phyloP scores from a whole-genome alignment of 2,888 invertebrate species.

The Corbicula japonica region DNA sequence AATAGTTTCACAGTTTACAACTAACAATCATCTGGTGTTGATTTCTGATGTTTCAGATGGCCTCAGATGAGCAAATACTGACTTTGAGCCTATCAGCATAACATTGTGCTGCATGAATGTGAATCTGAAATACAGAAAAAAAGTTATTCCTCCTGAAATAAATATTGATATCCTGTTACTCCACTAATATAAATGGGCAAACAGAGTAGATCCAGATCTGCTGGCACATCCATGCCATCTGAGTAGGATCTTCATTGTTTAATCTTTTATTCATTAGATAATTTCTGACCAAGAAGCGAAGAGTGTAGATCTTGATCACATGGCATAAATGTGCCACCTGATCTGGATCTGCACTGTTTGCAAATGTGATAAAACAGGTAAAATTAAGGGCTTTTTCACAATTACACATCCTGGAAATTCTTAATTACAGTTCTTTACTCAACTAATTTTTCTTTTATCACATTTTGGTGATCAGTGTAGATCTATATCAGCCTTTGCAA shows the following conservation, averaged over 20 bases:
- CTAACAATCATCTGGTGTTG: slow-evolving; percentile 10
- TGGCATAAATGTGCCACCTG: no score
- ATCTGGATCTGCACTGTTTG: no score
- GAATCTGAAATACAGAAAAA: slow-evolving; percentile 37
- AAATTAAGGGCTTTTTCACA: no score
- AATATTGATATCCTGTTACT: neutral
- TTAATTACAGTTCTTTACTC: no score
- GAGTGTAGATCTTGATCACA: neutral
- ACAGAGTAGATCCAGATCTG: neutral
- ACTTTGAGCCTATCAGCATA: slow-evolving; percentile 37
- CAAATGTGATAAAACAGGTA: no score
- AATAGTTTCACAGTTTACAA: no score
- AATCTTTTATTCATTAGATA: neutral
- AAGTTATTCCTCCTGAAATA: neutral
- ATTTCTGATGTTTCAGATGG: neutral
- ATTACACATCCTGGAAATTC: no score
- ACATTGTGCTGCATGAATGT: slow-evolving; percentile 38
- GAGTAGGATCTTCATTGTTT: neutral
- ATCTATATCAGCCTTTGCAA: no score
- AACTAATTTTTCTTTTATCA: no score
- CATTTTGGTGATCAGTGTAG: no score
- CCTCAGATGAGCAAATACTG: slow-evolving; percentile 29
- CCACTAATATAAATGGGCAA: neutral
- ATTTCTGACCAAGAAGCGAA: neutral
- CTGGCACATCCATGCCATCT: no score